Base-by-base conservation (phyloP, 1,140 invertebrate species). In the Hirudo medicinalis region DNA sequence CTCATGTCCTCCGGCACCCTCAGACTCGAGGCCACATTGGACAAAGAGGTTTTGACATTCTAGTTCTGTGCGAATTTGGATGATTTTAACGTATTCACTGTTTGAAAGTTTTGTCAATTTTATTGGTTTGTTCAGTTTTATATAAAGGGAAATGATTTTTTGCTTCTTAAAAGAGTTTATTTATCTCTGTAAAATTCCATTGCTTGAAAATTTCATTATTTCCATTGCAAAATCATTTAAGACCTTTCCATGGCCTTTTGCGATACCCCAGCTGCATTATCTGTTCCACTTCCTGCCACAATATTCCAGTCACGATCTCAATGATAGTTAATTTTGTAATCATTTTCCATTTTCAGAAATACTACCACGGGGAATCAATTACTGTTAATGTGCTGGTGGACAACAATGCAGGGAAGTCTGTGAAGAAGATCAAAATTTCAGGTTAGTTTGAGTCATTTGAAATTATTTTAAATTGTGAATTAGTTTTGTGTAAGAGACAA, bases 1-100 rank as follows among this genome's bases (percentile, higher is more conserved):
- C 92, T 98, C 88, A 97, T 99, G 92, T 96, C 92, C 78, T 94
- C 94, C 13, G 97, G 95, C 83, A 97, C 96, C 84, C 85, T 99
- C 49, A 91, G 97, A 81, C 84, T 99, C 76, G 96, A 99, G 84
- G 94, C 92, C 0, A 95, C 93, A 2, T 84, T 99, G 73, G 96
- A 99, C 82, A 98, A 98, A 86, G 93, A 97, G 72, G 89, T 91
- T 76, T 63, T 63, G 0, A 22, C 9, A 15, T 63, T 63, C 25
- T 57, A 36, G 15, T 49, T 49, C 43, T 13, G 1, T 5, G 43
- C 15, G 13, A 49, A 49, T 49, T 49, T n/a, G n/a, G n/a, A n/a
- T n/a, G n/a, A n/a, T n/a, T 49, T 49, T 11, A 49, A 36, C 32
- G 6, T 36, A 36, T 2, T 36, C 32, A 36, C 1, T 49, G 43